Evolutionary conservation across 2,113 vertebrate species (phyloP).

Genomic region (Pitta sordida): DNA sequence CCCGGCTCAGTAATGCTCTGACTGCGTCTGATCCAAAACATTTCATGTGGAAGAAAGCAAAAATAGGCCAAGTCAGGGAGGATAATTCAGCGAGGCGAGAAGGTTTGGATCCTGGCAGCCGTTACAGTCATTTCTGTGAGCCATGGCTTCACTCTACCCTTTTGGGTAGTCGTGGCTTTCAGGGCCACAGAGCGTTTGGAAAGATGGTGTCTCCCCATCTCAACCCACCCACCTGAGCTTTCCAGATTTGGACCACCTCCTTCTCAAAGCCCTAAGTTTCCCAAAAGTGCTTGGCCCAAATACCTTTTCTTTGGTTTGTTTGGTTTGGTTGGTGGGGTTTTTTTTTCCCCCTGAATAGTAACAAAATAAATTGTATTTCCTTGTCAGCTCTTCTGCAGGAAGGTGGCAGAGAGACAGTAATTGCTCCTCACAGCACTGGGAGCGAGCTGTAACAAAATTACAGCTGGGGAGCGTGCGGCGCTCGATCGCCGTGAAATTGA

Average conservation of each 20-base stretch:
- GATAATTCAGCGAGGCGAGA: background rate
- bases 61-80: slow-evolving; percentile 59
- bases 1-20: background rate
- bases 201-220: no score
- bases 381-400: background rate
- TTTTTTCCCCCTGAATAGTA: background rate
- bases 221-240: background rate
- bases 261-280: background rate
- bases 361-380: slow-evolving; percentile 19
- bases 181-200: background rate
- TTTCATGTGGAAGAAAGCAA: slow-evolving; percentile 47
- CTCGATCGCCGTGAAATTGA: background rate
- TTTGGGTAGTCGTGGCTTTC: background rate
- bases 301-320: background rate
- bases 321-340: no score
- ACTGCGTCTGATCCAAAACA: background rate
- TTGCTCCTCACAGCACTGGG: background rate
- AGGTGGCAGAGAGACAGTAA: background rate
- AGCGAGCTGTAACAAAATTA: background rate
- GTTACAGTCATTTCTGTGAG: background rate
- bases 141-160: background rate
- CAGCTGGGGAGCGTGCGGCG: background rate
- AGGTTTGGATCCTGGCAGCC: background rate
- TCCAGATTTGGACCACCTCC: background rate
- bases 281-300: background rate